Base-by-base conservation (phyloP, 1,140 invertebrate genomes). In the Psix sp. region DNA sequence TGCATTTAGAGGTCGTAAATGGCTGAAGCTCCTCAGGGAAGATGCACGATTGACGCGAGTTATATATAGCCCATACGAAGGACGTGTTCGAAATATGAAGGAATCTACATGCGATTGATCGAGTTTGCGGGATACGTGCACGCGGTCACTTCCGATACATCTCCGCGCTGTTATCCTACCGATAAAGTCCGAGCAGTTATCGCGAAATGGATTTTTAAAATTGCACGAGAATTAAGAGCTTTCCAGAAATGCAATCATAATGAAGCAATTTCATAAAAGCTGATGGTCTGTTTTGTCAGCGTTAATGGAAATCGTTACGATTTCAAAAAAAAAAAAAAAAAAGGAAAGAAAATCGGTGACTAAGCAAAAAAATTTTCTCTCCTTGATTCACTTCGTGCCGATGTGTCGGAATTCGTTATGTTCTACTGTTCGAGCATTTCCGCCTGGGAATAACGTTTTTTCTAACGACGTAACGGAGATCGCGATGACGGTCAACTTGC, bases 51-150 rank as follows among this genome's bases (percentile, higher is more conserved):
- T 66, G 54, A 60, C 60, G 40, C 29, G 7, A n/a, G 45, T 60
- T 73, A 73, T 66, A 60, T 66, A 73, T 66, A 48, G 70, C 35
- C 35, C 24, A 49, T 66, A 26, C 49, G 48, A 43, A 26, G 31
- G 42, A 74, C 56, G 70, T 74, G 70, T 56, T 62, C 56, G 31
- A 74, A 74, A 74, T 74, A 74, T 74, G 70, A 74, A 74, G 36
- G 40, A 56, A 74, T 67, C 62, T 51, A 67, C 59, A 63, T 54
- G 39, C 49, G 71, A 74, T 67, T 62, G 71, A 67, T 66, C 71
- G 62, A 62, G 62, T 73, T 73, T 56, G 54, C 40, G 40, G 68
- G 26, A 42, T 48, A 60, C 56, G 54, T 60, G 51, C 26, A 16
- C 40, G 45, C 21, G 62, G 54, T 52, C 45, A 59, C 63, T 72